phyloP scores from a whole-genome alignment of 1,140 invertebrate species.

The Drosophila insularis region DNA sequence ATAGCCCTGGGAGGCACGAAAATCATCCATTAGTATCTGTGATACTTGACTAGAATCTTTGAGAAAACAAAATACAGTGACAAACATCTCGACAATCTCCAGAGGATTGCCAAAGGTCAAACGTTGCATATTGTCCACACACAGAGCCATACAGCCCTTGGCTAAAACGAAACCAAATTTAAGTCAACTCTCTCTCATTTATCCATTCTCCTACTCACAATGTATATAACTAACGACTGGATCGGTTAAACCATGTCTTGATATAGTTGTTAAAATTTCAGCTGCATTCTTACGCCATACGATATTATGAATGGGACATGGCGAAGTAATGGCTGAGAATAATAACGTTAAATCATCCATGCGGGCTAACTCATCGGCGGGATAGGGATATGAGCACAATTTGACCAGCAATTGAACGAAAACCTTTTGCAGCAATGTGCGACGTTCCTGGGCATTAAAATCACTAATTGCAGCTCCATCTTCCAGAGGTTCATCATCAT shows the following conservation, averaged over 20 bases:
- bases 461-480: constrained; percentile 86
- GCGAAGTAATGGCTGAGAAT: constrained; percentile 98
- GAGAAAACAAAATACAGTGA: constrained; percentile 98
- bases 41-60: constrained; percentile 99
- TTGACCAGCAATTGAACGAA: constrained; percentile 98
- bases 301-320: constrained; percentile 95
- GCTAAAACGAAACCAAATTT: constrained; percentile 84
- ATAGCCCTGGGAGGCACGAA: constrained; percentile 96
- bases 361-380: constrained; percentile 97
- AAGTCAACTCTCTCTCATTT: neutral
- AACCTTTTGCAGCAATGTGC: constrained; percentile 97
- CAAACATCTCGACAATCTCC: constrained; percentile 99
- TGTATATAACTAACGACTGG: constrained; percentile 98
- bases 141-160: constrained; percentile 96
- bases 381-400: constrained; percentile 94
- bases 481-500: constrained; percentile 85
- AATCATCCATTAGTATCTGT: constrained; percentile 96
- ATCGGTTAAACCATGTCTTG: constrained; percentile 95
- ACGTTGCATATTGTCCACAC: constrained; percentile 98
- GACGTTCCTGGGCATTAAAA: constrained; percentile 94
- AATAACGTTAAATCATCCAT: constrained; percentile 98
- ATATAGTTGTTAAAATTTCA: constrained; percentile 96
- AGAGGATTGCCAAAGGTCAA: constrained; percentile 95
- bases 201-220: constrained; percentile 86
- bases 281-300: constrained; percentile 97